Base-by-base conservation (phyloP, 2,113 vertebrate species). In the Arenaria interpres region DNA sequence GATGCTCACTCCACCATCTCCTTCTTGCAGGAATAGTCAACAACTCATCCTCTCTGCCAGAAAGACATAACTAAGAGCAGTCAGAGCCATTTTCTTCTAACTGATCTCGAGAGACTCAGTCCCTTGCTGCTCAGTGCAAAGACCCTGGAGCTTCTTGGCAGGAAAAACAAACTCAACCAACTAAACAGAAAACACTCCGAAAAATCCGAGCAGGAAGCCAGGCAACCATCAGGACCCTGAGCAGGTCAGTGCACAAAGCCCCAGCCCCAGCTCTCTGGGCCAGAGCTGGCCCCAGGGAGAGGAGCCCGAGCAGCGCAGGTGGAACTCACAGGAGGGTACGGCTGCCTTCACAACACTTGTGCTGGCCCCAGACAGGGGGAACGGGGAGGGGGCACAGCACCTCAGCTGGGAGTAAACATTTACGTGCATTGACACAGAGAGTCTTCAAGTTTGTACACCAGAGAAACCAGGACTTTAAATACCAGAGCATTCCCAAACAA, bases 371-470 rank as follows among this genome's bases (percentile, higher is more conserved):
- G 46, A 75, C 57, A 54, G 35, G 15, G 37, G 80, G 13, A 79
- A 79, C 8, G 3, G 48, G 76, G 69, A 39, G 22, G 2, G 80
- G 25, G 30, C 93, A 93, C 93, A 95, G 95, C 93, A 95, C 83
- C 95, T 94, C 85, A 56, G 69, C 5, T 90, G 71, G 89, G 89
- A 93, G 88, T 92, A 95, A 97, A 97, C 97, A 97, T 78, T 46
- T 80, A 96, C 85, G 89, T 97, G 97, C 95, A 96, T 92, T 83
- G 90, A 96, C 97, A 97, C 87, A 96, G 85, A 96, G 43, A 96
- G 45, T 97, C 77, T 90, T 91, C 83, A 92, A 92, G 81, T 94
- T 94, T 8, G 21, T 94, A 93, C 86, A 88, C 86, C 92, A 95
- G 80, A 95, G 86, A 95, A 93, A 96, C 60, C 71, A 89, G 51